Conservation (phyloP, 2,888 invertebrate genomes). For the Rotaria magnacalcarata region DNA sequence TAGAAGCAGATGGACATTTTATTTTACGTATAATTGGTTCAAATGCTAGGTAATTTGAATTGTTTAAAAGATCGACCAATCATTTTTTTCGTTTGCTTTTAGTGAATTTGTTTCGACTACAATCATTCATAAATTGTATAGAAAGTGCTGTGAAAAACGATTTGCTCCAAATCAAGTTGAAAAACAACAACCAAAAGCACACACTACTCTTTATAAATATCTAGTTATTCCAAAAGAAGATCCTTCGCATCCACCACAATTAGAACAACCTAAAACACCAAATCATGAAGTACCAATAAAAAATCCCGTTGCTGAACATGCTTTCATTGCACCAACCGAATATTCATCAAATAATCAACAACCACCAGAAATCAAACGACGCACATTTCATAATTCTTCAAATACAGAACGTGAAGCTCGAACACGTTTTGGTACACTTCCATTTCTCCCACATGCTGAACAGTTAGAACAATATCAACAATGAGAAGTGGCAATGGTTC, state of each 20-base stretch:
- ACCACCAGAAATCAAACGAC: not conserved
- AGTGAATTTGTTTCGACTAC: not conserved
- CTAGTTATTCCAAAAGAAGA: not conserved
- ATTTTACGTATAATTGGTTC: slow-evolving; percentile 22
- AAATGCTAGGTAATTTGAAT: not conserved
- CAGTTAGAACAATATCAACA: not conserved
- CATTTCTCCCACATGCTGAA: not conserved
- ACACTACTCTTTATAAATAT: slow-evolving; percentile 4
- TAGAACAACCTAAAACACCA: not conserved
- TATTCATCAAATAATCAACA: not conserved
- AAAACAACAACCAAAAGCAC: not conserved
- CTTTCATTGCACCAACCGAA: no score
- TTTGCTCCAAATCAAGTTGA: not conserved
- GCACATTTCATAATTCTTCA: not conserved
- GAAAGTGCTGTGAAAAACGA: not conserved
- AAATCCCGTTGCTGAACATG: not conserved
- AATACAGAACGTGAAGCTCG: not conserved
- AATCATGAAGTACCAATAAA: not conserved
- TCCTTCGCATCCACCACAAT: not conserved
- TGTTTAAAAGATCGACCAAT: no score
- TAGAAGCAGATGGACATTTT: slow-evolving; percentile 28
- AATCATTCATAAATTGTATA: not conserved
- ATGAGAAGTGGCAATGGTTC: not conserved
- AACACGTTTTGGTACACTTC: not conserved
- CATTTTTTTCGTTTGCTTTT: not conserved